A percentile compares a stretch with the other conserved stretches of the same genome.
These are phyloP conservation scores for Hiodon alosoides DNA, from an alignment of 2,113 vertebrate species.

Conservation along the genomic window DNA sequence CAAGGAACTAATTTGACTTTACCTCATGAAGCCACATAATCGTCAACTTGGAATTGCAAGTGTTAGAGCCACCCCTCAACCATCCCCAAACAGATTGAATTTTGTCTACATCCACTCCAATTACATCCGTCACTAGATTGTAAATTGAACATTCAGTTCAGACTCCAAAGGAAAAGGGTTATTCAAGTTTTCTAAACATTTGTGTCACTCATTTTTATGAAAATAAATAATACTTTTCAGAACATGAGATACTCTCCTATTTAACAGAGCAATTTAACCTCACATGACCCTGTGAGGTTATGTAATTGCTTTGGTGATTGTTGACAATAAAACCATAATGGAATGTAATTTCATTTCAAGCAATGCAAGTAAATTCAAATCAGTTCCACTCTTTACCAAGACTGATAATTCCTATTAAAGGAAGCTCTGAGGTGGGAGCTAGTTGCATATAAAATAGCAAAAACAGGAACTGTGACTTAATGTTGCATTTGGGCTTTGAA, in stretches of 20 bases:
- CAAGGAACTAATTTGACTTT: too few relatives aligned
- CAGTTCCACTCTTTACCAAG: slow-evolving; percentile 4
- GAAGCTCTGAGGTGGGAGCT: not conserved
- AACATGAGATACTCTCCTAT: not conserved
- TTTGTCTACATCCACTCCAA: too few relatives aligned
- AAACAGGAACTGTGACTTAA: too few relatives aligned
- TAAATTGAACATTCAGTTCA: too few relatives aligned
- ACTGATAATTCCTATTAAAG: not conserved
- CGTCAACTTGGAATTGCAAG: too few relatives aligned
- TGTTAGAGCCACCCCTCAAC: too few relatives aligned
- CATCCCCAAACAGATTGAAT: too few relatives aligned
- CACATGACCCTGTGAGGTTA: not conserved
- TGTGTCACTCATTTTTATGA: not conserved
- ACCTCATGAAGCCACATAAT: too few relatives aligned
- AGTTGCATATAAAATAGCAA: not conserved
- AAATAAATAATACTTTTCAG: not conserved
- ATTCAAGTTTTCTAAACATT: not conserved
- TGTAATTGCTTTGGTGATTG: not conserved
- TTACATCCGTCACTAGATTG: too few relatives aligned
- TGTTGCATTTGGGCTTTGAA: not conserved
- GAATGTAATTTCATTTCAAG: not conserved
- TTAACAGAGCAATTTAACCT: not conserved
- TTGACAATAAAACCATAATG: not conserved
- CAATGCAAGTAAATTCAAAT: slow-evolving; percentile 8
- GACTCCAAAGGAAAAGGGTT: not conserved